phyloP scores from a whole-genome alignment of 2,113 vertebrate genomes.

The Hyperopisus bebe region DNA sequence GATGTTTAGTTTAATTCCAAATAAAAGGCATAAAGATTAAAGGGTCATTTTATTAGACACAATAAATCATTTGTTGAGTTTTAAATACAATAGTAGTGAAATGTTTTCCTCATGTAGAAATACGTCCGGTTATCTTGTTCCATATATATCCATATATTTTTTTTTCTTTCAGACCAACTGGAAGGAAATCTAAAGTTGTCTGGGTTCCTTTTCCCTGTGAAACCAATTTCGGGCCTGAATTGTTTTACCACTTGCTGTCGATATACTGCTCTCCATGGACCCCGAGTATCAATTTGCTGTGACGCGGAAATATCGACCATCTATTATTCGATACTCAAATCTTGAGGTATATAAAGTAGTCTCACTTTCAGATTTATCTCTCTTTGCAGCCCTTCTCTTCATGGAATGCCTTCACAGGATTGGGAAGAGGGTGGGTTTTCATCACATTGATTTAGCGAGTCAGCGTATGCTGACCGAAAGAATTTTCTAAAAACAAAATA shows the following conservation, averaged over 20 bases:
- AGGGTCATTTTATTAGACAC: conserved; percentile 31
- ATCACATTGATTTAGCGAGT: neutral
- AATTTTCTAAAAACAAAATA: neutral
- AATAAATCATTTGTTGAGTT: conserved; percentile 39
- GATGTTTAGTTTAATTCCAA: conserved; percentile 27
- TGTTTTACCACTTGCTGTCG: conserved; percentile 38
- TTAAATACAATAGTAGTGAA: conserved; percentile 33
- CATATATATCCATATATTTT: conserved; percentile 26
- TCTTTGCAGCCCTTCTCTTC: neutral
- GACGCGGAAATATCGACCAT: neutral
- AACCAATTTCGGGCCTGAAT: conserved; percentile 38
- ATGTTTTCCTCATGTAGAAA: conserved; percentile 41
- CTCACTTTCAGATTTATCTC: neutral
- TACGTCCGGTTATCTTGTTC: conserved; percentile 30
- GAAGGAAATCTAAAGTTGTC: conserved; percentile 32
- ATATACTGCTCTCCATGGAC: conserved; percentile 25
- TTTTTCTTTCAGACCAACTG: conserved; percentile 18
- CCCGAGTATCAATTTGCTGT: conserved; percentile 31
- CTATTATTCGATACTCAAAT: conserved; percentile 13
- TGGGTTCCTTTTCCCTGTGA: conserved; percentile 32
- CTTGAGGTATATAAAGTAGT: neutral
- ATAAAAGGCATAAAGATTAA: conserved; percentile 30
- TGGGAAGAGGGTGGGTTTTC: neutral
- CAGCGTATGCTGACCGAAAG: neutral
- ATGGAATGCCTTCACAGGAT: neutral